Conservation (phyloP, 2,888 invertebrate species). For the Synanthedon tipuliformis region DNA sequence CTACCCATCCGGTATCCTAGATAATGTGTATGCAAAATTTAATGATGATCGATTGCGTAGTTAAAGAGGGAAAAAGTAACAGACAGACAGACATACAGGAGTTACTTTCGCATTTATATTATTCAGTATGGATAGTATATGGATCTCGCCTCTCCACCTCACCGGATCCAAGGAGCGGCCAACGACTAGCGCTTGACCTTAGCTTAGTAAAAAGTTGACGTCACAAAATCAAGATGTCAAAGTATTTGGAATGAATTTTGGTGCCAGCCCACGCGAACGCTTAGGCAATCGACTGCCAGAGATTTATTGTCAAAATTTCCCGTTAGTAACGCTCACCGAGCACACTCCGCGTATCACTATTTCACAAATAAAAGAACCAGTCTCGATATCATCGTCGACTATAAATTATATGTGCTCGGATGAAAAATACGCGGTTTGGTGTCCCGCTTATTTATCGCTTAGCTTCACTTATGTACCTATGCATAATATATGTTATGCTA, state of each 20-base stretch:
- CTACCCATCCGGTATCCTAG: no score
- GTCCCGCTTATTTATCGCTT: slow-evolving; percentile 60
- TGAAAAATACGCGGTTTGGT: slow-evolving; percentile 65
- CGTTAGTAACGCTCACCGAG: slow-evolving; percentile 69
- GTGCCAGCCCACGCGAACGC: slow-evolving; percentile 62
- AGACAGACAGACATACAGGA: no score
- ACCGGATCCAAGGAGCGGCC: no score
- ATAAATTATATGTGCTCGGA: slow-evolving; percentile 64
- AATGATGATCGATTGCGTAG: no score
- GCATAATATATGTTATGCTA: slow-evolving; percentile 43
- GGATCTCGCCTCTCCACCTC: no score
- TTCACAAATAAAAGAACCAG: slow-evolving; percentile 70
- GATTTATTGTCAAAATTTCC: slow-evolving; percentile 69
- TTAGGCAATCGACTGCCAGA: slow-evolving; percentile 67
- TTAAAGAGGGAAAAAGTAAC: no score
- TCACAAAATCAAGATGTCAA: slow-evolving; percentile 62
- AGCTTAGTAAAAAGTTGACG: slow-evolving; percentile 19
- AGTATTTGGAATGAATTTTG: slow-evolving; percentile 61
- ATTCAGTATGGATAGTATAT: no score
- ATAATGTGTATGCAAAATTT: no score
- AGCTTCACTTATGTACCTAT: slow-evolving; percentile 42
- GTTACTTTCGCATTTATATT: no score
- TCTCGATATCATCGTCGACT: slow-evolving; percentile 66
- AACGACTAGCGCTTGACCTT: no score
- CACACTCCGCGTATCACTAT: slow-evolving; percentile 69